Evolutionary conservation across 2,113 vertebrate genomes (phyloP).

Genomic region (Myiozetetes cayanensis): DNA sequence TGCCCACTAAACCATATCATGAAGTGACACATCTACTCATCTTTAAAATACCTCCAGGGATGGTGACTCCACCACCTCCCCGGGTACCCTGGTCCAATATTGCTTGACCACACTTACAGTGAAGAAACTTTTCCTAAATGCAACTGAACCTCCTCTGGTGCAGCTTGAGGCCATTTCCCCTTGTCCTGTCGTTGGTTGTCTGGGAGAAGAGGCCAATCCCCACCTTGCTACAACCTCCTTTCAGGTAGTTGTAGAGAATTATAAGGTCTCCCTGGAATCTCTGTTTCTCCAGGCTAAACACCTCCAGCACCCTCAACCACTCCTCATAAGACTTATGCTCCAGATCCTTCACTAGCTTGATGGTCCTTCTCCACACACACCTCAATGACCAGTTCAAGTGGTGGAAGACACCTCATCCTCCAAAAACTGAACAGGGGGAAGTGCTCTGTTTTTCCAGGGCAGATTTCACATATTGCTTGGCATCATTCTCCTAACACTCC

Average conservation of each 20-base stretch:
- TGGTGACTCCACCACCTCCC: not conserved
- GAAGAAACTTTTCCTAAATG: not conserved
- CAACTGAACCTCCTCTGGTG: not conserved
- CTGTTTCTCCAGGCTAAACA: not conserved
- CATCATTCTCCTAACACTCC: not conserved
- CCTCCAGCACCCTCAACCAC: not conserved
- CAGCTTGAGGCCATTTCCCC: not conserved
- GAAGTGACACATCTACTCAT: not conserved
- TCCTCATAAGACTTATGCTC: not conserved
- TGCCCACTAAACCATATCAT: not conserved
- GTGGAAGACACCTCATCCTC: not conserved
- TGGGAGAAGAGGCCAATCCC: not conserved
- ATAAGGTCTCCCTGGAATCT: not conserved
- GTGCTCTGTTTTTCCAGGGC: accelerated
- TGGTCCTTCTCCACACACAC: not conserved
- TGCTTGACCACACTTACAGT: not conserved
- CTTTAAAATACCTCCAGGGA: not conserved
- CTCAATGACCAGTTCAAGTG: not conserved
- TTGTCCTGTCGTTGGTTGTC: not conserved
- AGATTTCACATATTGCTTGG: not conserved
- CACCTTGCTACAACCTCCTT: not conserved
- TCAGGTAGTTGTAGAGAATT: not conserved
- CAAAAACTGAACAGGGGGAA: accelerated
- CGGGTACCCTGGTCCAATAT: not conserved
- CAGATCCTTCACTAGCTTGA: not conserved